Base-by-base conservation (phyloP, 2,888 invertebrate genomes). In the Dugesia japonica region DNA sequence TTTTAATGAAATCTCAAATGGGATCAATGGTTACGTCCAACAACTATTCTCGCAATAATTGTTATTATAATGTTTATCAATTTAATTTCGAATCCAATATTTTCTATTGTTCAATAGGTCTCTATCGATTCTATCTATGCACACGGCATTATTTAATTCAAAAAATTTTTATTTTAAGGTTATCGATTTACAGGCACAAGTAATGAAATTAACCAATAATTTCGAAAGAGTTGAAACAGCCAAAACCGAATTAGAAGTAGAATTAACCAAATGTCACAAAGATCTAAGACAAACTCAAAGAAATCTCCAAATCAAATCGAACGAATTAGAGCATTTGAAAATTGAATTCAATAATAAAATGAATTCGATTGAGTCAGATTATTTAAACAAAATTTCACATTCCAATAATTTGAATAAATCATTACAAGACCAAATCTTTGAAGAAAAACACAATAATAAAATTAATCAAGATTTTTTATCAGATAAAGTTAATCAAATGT, bases 341-440 rank as follows among this genome's bases (percentile, higher is more conserved):
- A 20, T 23, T 56, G 56, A 56, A 56, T 23, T 20, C 17, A 9
- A 4, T 23, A 56, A 56, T n/a, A 56, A 56, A 56, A 1, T n/a
- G 9, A 56, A 56, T 7, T 56, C 56, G 17, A 1, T 56, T 20
- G 56, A 56, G 17, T 56, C 23, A n/a, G 56, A 56, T 20, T 56
- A 56, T 56, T n/a, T 56, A n/a, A 56, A 56, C 56, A 56, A 56
- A n/a, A n/a, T 56, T 23, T 56, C 56, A 1, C n/a, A 56, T 56
- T 13, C 23, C n/a, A 56, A n/a, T 20, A 56, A 23, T 56, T 56
- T 56, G 17, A 56, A 56, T n/a, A 56, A 56, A 56, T 56, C 56
- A 4, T n/a, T 56, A 4, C 56, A 56, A 56, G 23, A 56, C 4
- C 56, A 56, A 56, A 20, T 56, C n/a, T 56, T 1, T n/a, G 56